A percentile compares a stretch with the other conserved stretches of the same genome.
phyloP scores from a whole-genome alignment of 1,140 invertebrate species.

The Sinonovacula constricta region DNA sequence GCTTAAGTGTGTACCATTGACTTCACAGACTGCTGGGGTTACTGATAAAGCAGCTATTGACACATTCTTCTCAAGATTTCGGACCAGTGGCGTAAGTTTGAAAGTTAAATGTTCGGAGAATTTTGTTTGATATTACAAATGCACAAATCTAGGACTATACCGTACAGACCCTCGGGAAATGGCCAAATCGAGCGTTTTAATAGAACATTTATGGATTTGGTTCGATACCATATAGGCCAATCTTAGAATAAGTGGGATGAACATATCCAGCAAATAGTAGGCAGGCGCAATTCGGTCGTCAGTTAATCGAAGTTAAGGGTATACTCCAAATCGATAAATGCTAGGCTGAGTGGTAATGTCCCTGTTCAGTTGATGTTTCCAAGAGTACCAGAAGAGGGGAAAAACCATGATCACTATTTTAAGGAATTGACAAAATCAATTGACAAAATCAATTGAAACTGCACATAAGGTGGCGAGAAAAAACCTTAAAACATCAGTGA shows the following conservation, averaged over 20 bases:
- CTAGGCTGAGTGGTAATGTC: neutral
- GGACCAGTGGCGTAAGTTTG: constrained; percentile 17
- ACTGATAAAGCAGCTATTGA: constrained; percentile 20
- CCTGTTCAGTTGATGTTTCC: neutral
- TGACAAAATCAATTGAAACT: neutral
- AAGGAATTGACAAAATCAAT: neutral
- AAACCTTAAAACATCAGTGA: neutral
- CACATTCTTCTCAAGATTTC: neutral
- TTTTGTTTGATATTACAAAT: constrained; percentile 3
- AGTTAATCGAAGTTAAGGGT: neutral
- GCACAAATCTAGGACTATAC: neutral
- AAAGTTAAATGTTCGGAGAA: neutral
- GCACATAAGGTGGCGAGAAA: too few relatives aligned
- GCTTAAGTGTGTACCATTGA: constrained; percentile 16
- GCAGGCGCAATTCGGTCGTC: neutral
- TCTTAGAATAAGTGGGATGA: neutral
- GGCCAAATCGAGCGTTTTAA: constrained; percentile 23
- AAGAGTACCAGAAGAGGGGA: neutral
- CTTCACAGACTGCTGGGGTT: constrained; percentile 36
- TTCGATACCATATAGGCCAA: constrained; percentile 9
- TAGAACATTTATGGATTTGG: neutral
- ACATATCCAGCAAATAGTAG: neutral
- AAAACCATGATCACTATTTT: neutral
- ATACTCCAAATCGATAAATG: neutral
- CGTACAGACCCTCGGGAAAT: constrained; percentile 11